Conservation (phyloP, 2,797 vertebrate genomes). For the Lycodopsis pacificus region DNA sequence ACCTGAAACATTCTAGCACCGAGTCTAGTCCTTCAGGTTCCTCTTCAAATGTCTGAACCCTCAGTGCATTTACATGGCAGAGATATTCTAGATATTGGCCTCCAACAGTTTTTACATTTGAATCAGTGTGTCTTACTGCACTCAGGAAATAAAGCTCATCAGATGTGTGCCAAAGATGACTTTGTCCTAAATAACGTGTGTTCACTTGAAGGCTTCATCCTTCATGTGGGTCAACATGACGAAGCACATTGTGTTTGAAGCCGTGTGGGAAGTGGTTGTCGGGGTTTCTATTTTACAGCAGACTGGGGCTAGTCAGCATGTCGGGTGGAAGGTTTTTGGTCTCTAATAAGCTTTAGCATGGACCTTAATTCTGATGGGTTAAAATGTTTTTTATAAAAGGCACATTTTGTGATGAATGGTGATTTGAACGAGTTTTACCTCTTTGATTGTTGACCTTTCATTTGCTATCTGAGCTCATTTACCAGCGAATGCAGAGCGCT, state of each 20-base stretch:
- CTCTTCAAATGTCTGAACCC: slow-evolving; percentile 19
- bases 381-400: slow-evolving; percentile 45
- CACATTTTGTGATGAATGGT: slow-evolving; percentile 44
- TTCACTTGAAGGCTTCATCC: slow-evolving; percentile 47
- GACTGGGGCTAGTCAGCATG: slow-evolving; percentile 36
- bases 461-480: slow-evolving; percentile 40
- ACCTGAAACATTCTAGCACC: background rate
- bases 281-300: slow-evolving; percentile 22
- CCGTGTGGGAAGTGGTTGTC: slow-evolving; percentile 10
- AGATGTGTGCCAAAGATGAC: slow-evolving; percentile 25
- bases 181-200: background rate
- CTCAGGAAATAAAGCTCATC: background rate
- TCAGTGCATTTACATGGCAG: slow-evolving; percentile 80
- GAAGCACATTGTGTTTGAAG: slow-evolving; percentile 17
- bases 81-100: slow-evolving; percentile 20
- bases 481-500: slow-evolving; percentile 22
- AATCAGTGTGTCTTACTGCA: background rate
- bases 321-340: slow-evolving; percentile 37
- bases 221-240: slow-evolving; percentile 14
- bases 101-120: background rate
- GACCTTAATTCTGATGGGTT: slow-evolving; percentile 46
- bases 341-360: slow-evolving; percentile 55
- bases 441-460: slow-evolving; percentile 23
- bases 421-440: slow-evolving; percentile 25
- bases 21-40: background rate